Conservation (phyloP, 1,140 invertebrate genomes). For the Diorhabda carinulata region DNA sequence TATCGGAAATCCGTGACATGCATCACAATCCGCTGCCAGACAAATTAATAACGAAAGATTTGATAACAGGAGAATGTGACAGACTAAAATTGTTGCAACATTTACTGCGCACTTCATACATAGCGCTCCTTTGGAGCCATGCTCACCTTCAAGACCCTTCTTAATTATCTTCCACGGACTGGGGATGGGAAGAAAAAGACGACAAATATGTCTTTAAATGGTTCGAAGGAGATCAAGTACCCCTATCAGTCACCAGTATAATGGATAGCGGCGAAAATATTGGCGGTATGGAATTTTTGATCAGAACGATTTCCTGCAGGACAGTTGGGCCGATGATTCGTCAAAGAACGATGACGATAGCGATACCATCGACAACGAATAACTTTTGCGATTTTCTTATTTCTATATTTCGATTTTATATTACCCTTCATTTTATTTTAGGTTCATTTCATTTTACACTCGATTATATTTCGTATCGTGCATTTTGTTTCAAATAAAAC, state of each 20-base stretch:
- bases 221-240: slow-evolving; percentile 18
- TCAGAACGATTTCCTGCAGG: slow-evolving; percentile 8
- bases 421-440: no score
- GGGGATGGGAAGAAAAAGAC: slow-evolving; percentile 16
- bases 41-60: slow-evolving; percentile 20
- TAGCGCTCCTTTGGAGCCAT: slow-evolving; percentile 16
- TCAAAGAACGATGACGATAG: no score
- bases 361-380: no score
- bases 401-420: no score
- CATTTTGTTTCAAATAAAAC: no score
- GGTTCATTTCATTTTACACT: no score
- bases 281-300: slow-evolving; percentile 15
- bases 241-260: slow-evolving; percentile 14
- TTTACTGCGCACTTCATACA: slow-evolving; percentile 12
- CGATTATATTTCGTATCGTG: no score
- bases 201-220: slow-evolving; percentile 18
- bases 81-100: slow-evolving; percentile 10
- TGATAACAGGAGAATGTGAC: slow-evolving; percentile 28
- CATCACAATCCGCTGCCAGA: slow-evolving; percentile 21
- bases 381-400: no score
- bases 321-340: slow-evolving; percentile 11
- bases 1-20: slow-evolving; percentile 22
- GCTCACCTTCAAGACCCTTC: slow-evolving; percentile 7
- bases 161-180: slow-evolving; percentile 8
- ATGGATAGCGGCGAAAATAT: slow-evolving; percentile 12